Evolutionary conservation across 2,888 invertebrate genomes (phyloP).

Genomic region (Cephus nigrinus): DNA sequence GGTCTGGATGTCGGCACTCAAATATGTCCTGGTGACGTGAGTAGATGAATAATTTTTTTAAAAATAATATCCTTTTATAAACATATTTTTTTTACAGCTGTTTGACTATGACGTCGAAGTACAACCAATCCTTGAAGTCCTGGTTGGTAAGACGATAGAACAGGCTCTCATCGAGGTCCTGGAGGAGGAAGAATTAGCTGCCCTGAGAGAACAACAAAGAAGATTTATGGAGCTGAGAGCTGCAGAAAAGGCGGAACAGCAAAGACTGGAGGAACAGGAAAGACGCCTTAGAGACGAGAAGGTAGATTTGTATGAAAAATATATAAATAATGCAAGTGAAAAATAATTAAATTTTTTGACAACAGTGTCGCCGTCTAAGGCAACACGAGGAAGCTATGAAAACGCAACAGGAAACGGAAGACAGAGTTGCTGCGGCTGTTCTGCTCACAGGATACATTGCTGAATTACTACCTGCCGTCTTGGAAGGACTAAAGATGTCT

Average conservation of each 20-base stretch:
- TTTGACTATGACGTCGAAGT: constrained; percentile 95
- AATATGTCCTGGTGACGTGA: constrained; percentile 89
- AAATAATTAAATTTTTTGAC: constrained; percentile 1
- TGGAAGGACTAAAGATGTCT: constrained; percentile 82
- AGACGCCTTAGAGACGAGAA: constrained; percentile 76
- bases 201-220: constrained; percentile 83
- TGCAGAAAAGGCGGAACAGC: constrained; percentile 84
- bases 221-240: constrained; percentile 79
- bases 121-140: constrained; percentile 86
- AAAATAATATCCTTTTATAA: background rate
- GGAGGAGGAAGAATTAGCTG: constrained; percentile 91
- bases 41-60: constrained; percentile 42
- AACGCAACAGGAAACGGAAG: constrained; percentile 80
- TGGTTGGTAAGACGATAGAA: constrained; percentile 90
- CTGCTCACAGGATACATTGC: constrained; percentile 89
- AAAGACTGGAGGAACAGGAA: constrained; percentile 84
- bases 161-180: constrained; percentile 90
- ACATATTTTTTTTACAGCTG: constrained; percentile 68
- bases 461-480: constrained; percentile 85
- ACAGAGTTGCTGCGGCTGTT: constrained; percentile 84
- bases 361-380: constrained; percentile 75
- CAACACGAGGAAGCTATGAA: constrained; percentile 76
- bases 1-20: constrained; percentile 87
- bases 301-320: constrained; percentile 51
- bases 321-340: background rate